Evolutionary conservation across 2,888 invertebrate genomes (phyloP), one percentile per base, ranked within the genome.

Genomic region (Xestia sexstrigata): DNA sequence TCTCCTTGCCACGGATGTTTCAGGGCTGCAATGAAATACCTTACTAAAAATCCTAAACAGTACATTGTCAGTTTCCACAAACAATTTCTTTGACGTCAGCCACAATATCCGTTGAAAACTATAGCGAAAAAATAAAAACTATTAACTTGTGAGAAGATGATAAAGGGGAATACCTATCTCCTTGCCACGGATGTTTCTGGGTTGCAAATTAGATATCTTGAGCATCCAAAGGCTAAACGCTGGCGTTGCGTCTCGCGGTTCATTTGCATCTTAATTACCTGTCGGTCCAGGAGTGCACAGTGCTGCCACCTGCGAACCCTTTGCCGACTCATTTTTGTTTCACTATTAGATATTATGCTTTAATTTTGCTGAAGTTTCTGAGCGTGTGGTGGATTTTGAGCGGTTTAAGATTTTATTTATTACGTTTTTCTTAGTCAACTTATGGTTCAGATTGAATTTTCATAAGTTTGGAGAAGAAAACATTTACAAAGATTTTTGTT

Each of bases 241-340:
- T 77, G 69, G 78, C 83, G 74, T 72, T 76, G 83, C 79, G 89
- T 89, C 89, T 90, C 90, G 86, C 90, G 90, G 89, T 91, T 95
- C 93, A 95, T 96, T 96, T 94, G 92, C 96, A 96, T 96, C 94
- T 95, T 96, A 96, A 96, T 96, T 95, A 96, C 92, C 94, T 95
- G 95, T 93, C 93, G 88, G 81, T 90, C 89, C 90, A 65, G 65
- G 65, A 65, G 65, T 88, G 86, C 78, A 70, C 83, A 78, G 76
- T 74, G 82, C 74, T 80, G 87, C 86, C 93, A 93, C 92, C 93
- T 94, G 93, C 88, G 90, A 85, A 87, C 87, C 89, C 88, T 87
- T 90, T 86, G 79, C 89, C 70, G 75, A 84, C 81, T 83, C 84
- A 85, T 87, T 90, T 89, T 89, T 90, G 85, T 88, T 89, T 87